A percentile compares a stretch with the other conserved stretches of the same genome.
These are phyloP conservation scores for Siphonodentalium dalli DNA, from an alignment of 2,888 invertebrate genomes.

Conservation along the genomic window DNA sequence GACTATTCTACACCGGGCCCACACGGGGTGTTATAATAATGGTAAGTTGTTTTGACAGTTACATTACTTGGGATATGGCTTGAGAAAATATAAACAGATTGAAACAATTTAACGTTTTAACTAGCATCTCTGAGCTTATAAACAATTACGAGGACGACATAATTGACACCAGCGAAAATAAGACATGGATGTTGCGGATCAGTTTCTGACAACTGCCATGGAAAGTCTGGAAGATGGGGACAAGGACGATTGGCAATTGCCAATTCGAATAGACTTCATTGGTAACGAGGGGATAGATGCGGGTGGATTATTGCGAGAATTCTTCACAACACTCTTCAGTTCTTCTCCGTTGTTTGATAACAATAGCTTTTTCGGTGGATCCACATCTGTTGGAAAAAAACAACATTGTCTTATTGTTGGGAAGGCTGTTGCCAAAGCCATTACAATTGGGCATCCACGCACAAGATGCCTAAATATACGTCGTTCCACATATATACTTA, in stretches of 20 bases:
- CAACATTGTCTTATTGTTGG: conserved; percentile 13
- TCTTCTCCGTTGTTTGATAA: conserved; percentile 13
- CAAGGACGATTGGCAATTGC: conserved; percentile 14
- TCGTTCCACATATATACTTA: conserved; percentile 9
- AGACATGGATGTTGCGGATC: no score
- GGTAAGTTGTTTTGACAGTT: no score
- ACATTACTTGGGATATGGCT: no score
- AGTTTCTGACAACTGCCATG: conserved; percentile 9
- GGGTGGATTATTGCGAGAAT: conserved; percentile 16
- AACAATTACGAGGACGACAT: no score
- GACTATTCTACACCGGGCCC: no score
- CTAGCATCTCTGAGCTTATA: no score
- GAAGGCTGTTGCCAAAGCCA: conserved; percentile 4
- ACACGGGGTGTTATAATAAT: no score
- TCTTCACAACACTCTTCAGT: conserved; percentile 9
- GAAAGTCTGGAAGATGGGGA: conserved; percentile 7
- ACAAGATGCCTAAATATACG: conserved; percentile 11
- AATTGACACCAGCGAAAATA: no score
- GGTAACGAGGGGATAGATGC: conserved; percentile 21
- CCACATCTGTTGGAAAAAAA: conserved; percentile 8
- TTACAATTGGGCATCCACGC: conserved; percentile 14
- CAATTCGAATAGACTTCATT: conserved; percentile 6
- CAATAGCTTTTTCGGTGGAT: conserved; percentile 10
- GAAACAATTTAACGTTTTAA: no score
- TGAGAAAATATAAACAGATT: no score